Conservation (phyloP, 2,888 invertebrate species). For the Hydraecia micacea region DNA sequence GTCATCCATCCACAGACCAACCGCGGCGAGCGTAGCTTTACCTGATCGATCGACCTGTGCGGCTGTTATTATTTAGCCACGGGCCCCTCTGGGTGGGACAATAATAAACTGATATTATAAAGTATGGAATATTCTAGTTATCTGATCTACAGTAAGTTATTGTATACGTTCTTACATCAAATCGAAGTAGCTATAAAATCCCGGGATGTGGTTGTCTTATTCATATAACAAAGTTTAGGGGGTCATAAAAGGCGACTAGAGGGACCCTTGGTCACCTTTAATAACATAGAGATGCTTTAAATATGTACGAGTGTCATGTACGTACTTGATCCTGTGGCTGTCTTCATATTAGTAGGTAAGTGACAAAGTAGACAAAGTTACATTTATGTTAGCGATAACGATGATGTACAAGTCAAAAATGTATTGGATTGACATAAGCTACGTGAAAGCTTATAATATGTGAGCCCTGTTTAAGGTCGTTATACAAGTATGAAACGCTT, state of each 20-base stretch:
- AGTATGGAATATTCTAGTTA: too few species aligned
- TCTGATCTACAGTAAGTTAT: too few species aligned
- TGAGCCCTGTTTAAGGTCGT: neutral
- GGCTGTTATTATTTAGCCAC: too few species aligned
- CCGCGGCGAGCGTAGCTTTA: too few species aligned
- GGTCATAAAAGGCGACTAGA: constrained; percentile 18
- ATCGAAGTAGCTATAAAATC: constrained; percentile 16
- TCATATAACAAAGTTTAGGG: constrained; percentile 40
- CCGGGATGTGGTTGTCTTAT: constrained; percentile 9
- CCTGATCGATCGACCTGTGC: too few species aligned
- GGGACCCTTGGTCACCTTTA: constrained; percentile 21
- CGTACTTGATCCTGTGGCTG: neutral
- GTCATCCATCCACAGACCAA: too few species aligned
- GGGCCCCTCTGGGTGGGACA: too few species aligned
- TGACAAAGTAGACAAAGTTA: neutral
- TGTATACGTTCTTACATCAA: neutral
- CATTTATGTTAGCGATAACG: neutral
- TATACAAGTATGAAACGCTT: neutral
- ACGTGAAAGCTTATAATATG: neutral
- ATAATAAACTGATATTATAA: too few species aligned
- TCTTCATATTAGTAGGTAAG: neutral
- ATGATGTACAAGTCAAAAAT: neutral
- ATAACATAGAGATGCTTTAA: constrained; percentile 15
- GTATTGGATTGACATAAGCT: neutral
- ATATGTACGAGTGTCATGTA: neutral